Percentiles rank a stretch among this genome's conserved stretches.
Conservation (phyloP, 2,113 vertebrate genomes). For the Saccopteryx bilineata region DNA sequence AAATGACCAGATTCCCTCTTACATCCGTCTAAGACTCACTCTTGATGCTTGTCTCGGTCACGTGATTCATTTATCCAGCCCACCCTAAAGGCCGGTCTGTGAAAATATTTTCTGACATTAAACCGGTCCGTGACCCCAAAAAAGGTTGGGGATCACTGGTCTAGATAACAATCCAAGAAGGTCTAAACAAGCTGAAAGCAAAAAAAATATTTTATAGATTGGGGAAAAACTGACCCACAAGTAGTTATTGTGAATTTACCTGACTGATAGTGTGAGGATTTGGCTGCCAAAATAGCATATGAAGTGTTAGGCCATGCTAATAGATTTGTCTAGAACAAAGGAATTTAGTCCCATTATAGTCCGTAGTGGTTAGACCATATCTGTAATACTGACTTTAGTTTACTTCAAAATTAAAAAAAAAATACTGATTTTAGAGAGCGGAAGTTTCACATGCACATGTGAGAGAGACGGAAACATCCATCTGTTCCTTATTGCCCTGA, state of each 20-base stretch:
- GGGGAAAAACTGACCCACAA: constrained; percentile 1
- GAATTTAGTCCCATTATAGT: background rate
- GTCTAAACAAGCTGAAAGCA: constrained; percentile 25
- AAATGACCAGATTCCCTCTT: too few relatives aligned
- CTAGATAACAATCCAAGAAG: background rate
- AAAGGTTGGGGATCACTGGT: background rate
- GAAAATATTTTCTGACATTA: too few relatives aligned
- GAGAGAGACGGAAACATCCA: too few relatives aligned
- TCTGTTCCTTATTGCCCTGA: too few relatives aligned
- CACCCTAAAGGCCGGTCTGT: too few relatives aligned
- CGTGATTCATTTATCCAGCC: too few relatives aligned
- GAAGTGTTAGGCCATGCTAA: background rate
- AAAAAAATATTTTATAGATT: background rate
- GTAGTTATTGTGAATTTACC: background rate
- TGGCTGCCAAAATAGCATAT: constrained; percentile 1
- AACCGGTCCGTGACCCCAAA: too few relatives aligned
- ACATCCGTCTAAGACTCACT: too few relatives aligned
- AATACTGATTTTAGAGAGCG: too few relatives aligned
- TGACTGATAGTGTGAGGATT: background rate
- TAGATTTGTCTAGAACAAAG: constrained; percentile 15
- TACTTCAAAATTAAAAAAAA: background rate
- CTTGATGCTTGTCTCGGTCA: too few relatives aligned
- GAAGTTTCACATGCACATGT: too few relatives aligned
- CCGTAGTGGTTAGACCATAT: background rate
- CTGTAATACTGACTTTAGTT: background rate